Evolutionary conservation across 2,113 vertebrate species (phyloP).

Genomic region (Colaptes auratus): DNA sequence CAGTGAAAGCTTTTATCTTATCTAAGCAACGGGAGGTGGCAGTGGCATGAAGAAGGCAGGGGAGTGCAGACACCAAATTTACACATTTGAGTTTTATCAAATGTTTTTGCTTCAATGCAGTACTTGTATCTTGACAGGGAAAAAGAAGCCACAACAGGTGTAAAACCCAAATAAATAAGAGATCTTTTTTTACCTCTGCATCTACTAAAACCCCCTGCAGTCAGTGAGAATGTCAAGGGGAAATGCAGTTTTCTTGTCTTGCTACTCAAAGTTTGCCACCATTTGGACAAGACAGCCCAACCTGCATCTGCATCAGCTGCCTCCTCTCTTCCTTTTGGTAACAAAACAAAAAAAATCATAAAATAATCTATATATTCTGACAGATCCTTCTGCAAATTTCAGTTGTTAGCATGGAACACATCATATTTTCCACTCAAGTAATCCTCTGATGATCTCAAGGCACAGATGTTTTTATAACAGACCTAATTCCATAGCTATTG

Average conservation of each 20-base stretch:
- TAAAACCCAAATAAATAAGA: neutral
- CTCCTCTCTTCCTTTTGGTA: neutral
- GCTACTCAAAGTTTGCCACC: neutral
- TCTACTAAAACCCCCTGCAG: neutral
- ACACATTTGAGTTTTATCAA: neutral
- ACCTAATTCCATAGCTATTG: conserved; percentile 24
- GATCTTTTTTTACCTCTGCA: neutral
- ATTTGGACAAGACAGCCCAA: neutral
- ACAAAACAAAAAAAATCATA: neutral
- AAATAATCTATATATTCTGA: neutral
- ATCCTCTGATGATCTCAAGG: neutral
- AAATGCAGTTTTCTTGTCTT: neutral
- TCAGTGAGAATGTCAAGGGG: neutral
- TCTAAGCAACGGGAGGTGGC: neutral
- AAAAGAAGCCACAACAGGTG: neutral
- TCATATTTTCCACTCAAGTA: conserved; percentile 23
- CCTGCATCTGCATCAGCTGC: neutral
- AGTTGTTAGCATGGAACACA: neutral
- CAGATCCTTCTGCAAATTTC: neutral
- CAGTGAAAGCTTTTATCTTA: neutral
- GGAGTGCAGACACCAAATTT: neutral
- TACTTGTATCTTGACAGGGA: neutral
- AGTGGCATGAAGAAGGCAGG: neutral
- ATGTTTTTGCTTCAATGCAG: neutral
- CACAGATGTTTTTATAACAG: conserved; percentile 18